A percentile compares a stretch with the other conserved stretches of the same genome.
Evolutionary conservation across 2,888 invertebrate genomes (phyloP).

Genomic region (Chelonus formosanus): DNA sequence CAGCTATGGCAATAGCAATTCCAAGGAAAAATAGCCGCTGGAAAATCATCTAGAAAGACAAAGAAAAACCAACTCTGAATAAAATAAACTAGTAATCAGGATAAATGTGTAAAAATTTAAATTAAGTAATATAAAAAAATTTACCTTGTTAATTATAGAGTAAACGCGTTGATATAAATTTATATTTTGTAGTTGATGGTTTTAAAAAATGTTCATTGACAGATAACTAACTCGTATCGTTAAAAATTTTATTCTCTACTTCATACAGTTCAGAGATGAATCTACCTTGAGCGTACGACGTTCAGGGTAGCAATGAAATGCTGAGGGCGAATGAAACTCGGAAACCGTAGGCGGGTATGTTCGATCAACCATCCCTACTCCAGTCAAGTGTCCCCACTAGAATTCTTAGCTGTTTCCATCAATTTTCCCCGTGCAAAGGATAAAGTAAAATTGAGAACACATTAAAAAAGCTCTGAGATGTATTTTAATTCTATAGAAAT

Average conservation of each 20-base stretch:
- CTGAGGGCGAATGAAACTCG: conserved; percentile 37
- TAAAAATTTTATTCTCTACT: conserved; percentile 9
- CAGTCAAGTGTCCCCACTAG: conserved; percentile 29
- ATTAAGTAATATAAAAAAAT: not conserved
- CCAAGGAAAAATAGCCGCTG: conserved; percentile 48
- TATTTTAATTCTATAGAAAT: no score
- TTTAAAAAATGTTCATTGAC: no score
- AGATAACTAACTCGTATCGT: no score
- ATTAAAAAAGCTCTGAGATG: not conserved
- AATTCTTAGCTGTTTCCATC: conserved; percentile 18
- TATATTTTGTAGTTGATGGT: no score
- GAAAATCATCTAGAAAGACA: conserved; percentile 48
- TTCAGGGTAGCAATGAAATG: conserved; percentile 45
- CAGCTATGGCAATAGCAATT: conserved; percentile 45
- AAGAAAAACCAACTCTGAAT: not conserved
- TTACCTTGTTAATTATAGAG: no score
- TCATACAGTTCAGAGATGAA: conserved; percentile 21
- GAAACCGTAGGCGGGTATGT: conserved; percentile 40
- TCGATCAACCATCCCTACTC: conserved; percentile 49
- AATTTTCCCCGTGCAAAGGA: conserved; percentile 1
- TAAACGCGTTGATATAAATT: no score
- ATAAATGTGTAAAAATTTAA: not conserved
- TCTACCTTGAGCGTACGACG: conserved; percentile 40
- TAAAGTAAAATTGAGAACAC: no score
- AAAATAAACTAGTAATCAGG: no score